Evolutionary conservation across 2,888 invertebrate genomes (phyloP).

Genomic region (Cartodere bifasciata): DNA sequence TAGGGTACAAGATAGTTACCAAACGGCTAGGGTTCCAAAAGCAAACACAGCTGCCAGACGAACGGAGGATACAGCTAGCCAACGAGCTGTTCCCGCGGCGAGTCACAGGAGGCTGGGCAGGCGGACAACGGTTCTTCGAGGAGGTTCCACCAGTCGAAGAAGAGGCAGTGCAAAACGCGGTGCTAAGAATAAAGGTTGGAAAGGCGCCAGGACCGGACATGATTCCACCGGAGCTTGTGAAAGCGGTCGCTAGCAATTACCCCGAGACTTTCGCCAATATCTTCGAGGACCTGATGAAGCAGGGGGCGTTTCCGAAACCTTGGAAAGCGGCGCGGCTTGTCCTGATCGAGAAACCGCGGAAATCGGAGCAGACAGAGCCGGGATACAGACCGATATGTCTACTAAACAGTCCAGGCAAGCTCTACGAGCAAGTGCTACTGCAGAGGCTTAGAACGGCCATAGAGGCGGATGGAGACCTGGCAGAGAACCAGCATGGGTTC

Average conservation of each 20-base stretch:
- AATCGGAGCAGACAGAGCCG: background rate
- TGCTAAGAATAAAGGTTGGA: constrained; percentile 2
- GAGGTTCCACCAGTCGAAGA: constrained; percentile 6
- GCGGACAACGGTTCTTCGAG: too few relatives aligned
- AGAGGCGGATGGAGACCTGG: too few relatives aligned
- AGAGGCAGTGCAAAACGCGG: constrained; percentile 1
- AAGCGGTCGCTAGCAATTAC: constrained; percentile 4
- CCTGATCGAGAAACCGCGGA: background rate
- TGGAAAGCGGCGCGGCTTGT: constrained; percentile 1
- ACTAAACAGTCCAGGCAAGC: background rate
- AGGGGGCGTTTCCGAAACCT: background rate
- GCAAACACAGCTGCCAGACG: background rate
- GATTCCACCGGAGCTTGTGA: constrained; percentile 8
- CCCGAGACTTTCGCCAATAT: too few relatives aligned
- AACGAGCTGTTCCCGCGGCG: constrained; percentile 5
- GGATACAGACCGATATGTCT: constrained; percentile 1
- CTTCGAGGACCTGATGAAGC: too few relatives aligned
- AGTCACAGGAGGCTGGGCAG: too few relatives aligned
- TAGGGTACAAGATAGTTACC: constrained; percentile 8
- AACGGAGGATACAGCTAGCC: background rate
- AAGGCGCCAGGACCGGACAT: constrained; percentile 9
- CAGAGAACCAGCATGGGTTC: too few relatives aligned
- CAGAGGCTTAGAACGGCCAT: background rate
- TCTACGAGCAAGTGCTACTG: constrained; percentile 1
- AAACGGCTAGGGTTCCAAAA: background rate